A percentile compares a stretch with the other conserved stretches of the same genome.
Conservation (phyloP, 2,888 invertebrate species). For the Tetheella fluctuosa region DNA sequence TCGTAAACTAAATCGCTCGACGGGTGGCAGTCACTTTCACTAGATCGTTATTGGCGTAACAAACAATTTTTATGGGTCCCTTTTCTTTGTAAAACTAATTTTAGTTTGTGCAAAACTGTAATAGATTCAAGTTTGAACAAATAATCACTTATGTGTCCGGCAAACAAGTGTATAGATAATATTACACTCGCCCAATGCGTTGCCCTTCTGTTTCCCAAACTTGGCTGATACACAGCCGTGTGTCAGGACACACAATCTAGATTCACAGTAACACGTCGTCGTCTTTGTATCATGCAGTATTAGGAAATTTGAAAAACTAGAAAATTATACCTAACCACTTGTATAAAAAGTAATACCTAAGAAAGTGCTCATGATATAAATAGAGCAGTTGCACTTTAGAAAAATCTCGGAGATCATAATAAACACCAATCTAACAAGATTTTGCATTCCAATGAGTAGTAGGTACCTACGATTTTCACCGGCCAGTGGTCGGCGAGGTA, state of each 20-base stretch:
- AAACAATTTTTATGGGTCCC: conserved; percentile 62
- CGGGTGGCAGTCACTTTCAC: conserved; percentile 60
- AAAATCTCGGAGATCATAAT: conserved; percentile 7
- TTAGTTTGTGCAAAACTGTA: conserved; percentile 25
- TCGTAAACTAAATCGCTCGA: conserved; percentile 53
- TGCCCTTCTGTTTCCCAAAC: no score
- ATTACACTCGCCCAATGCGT: no score
- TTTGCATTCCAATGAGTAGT: background rate
- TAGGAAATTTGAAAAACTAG: conserved; percentile 57
- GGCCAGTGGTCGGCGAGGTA: background rate
- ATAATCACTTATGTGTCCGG: no score
- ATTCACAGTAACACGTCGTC: background rate
- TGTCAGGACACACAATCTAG: no score
- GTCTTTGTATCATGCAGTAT: conserved; percentile 17
- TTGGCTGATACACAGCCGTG: no score
- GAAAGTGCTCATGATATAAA: conserved; percentile 61
- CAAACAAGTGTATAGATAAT: no score
- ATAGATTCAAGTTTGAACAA: no score
- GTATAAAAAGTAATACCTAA: conserved; percentile 44
- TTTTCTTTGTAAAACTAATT: conserved; percentile 54
- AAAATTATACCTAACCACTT: conserved; percentile 28
- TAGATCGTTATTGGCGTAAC: conserved; percentile 62
- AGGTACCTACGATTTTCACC: background rate
- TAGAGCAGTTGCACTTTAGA: conserved; percentile 34
- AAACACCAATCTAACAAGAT: background rate